Evolutionary conservation across 2,113 vertebrate genomes (phyloP), one percentile per base, ranked within the genome.

Genomic region (Cyprinodon brontotheroides): DNA sequence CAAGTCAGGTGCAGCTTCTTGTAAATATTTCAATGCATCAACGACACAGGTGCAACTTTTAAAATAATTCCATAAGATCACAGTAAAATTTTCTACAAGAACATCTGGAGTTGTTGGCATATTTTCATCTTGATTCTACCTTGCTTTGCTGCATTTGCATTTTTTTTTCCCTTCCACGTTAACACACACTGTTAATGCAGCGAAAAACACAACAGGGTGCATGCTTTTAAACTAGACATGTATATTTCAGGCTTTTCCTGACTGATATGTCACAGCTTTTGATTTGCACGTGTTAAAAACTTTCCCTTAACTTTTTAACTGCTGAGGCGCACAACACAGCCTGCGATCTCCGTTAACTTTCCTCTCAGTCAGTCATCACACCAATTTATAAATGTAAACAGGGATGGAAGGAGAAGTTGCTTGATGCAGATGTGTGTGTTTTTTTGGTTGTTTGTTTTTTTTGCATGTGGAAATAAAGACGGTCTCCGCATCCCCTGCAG

Each of bases 281-380:
- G 65, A 61, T 72, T n/a, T 50, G 81, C 88, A 90, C 89, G 89
- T 89, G 88, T 70, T 79, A 40, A 82, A 85, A 91, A 90, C 86
- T 90, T 91, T 90, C 53, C 15, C 77, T 66, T 0, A 90, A 91
- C 81, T 86, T 60, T 80, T 50, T 81, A 20, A 75, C 0, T 4
- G 1, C 66, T 69, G 74, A 67, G 48, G 83, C 74, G 80, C 80
- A 65, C 73, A 57, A 4, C 8, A n/a, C 17, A n/a, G 17, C 50
- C 17, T 57, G 8, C 50, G 50, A 57, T n/a, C 17, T 15, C 17
- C 29, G 11, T 29, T 68, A 20, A 40, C 36, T 68, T 68, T 64
- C 48, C 71, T 43, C 50, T 29, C 15, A 40, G 20, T 29, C 50
- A 15, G 20, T 13, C 0, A 41, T 37, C 37, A 47, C 13, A 59